Evolutionary conservation across 2,113 vertebrate genomes (phyloP).

Genomic region (Jacana jacana): DNA sequence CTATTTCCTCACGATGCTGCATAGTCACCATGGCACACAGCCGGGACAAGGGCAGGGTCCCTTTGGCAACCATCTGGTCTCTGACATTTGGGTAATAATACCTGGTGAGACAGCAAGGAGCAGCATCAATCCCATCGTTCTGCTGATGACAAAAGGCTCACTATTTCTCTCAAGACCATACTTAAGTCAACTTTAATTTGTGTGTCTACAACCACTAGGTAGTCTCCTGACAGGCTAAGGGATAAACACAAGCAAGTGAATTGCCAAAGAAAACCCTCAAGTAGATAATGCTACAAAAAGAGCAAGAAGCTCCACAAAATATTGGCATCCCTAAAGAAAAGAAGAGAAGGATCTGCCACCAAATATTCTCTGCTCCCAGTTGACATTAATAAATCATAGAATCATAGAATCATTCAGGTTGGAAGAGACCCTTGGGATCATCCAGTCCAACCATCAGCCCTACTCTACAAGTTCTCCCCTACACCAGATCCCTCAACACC

Average conservation of each 20-base stretch:
- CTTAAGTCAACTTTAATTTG: background rate
- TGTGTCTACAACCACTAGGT: background rate
- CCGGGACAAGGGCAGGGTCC: constrained; percentile 87
- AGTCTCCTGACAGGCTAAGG: background rate
- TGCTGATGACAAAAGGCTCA: background rate
- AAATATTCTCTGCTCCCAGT: background rate
- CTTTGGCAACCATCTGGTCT: constrained; percentile 92
- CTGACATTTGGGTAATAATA: constrained; percentile 98
- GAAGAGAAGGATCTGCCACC: background rate
- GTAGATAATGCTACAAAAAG: background rate
- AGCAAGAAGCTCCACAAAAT: background rate
- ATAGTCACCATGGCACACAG: constrained; percentile 91
- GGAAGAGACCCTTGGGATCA: no score
- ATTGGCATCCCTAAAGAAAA: background rate
- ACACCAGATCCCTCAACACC: no score
- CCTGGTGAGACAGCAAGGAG: constrained; percentile 66
- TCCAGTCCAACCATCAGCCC: no score
- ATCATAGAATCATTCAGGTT: no score
- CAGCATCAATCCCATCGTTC: background rate
- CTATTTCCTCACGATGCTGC: constrained; percentile 79
- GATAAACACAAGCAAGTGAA: background rate
- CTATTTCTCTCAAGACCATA: background rate
- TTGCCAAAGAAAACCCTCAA: background rate
- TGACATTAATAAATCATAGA: background rate
- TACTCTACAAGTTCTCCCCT: no score